Conservation (phyloP, 2,888 invertebrate genomes). For the Pterostichus niger region DNA sequence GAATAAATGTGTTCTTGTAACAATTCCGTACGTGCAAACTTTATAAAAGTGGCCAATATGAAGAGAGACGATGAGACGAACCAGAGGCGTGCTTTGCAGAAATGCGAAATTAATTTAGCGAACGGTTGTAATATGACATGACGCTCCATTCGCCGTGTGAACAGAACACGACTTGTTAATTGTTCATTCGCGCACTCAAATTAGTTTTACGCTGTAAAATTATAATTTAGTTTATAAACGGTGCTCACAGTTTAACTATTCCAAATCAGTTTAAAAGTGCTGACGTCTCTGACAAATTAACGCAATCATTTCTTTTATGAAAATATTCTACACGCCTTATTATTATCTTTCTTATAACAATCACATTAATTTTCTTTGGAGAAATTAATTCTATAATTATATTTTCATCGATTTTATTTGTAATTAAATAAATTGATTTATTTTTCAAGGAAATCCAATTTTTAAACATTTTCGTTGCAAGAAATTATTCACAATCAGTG, state of each 20-base stretch:
- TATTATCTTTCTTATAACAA: too few species aligned
- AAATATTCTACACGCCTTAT: too few species aligned
- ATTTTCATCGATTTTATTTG: too few species aligned
- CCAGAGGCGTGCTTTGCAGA: conserved; percentile 3
- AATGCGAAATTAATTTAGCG: conserved; percentile 53
- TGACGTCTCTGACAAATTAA: conserved; percentile 19
- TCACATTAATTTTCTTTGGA: too few species aligned
- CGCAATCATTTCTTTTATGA: conserved; percentile 17
- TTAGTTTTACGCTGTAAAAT: conserved; percentile 52
- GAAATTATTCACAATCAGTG: too few species aligned
- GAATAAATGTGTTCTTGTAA: conserved; percentile 43
- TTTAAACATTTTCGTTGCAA: too few species aligned
- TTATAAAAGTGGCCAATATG: conserved; percentile 42
- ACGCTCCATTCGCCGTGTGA: conserved; percentile 22
- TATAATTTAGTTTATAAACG: conserved; percentile 55
- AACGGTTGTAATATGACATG: conserved; percentile 41
- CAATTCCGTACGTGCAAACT: conserved; percentile 37
- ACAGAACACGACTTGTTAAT: conserved; percentile 57
- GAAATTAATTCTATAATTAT: too few species aligned
- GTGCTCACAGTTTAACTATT: conserved; percentile 43
- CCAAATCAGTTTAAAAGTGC: conserved; percentile 32
- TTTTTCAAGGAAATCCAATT: too few species aligned
- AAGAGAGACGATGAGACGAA: conserved; percentile 29
- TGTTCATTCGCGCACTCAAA: conserved; percentile 51
- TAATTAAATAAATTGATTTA: too few species aligned